Conservation (phyloP, 2,113 vertebrate genomes). For the Hyperopisus bebe region DNA sequence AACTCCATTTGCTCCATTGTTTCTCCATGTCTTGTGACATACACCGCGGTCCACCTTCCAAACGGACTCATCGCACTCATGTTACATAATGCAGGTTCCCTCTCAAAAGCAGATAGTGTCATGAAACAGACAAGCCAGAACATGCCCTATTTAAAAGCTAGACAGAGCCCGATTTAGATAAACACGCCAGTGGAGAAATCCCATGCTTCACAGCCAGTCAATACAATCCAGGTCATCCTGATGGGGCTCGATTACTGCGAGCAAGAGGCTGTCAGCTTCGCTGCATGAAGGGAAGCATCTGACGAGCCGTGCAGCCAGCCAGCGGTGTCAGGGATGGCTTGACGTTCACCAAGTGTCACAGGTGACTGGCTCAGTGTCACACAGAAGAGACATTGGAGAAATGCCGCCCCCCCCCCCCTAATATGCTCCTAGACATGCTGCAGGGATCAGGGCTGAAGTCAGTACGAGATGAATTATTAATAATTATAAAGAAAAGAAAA, state of each 20-base stretch:
- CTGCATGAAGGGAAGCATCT: not conserved
- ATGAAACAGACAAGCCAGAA: not conserved
- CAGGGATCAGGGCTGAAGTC: not conserved
- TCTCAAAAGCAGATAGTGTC: not conserved
- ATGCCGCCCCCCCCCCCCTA: not conserved
- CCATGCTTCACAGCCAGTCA: not conserved
- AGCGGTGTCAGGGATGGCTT: not conserved
- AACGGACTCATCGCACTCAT: not conserved
- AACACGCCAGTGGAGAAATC: not conserved
- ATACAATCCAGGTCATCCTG: not conserved
- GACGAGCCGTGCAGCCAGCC: not conserved
- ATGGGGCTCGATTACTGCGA: not conserved
- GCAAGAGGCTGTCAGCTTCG: not conserved
- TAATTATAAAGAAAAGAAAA: not conserved
- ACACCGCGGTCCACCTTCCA: not conserved
- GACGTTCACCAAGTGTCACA: not conserved
- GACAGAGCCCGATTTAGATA: not conserved
- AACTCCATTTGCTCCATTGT: not conserved
- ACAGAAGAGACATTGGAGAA: not conserved
- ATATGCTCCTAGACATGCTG: not conserved
- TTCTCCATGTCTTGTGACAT: not conserved
- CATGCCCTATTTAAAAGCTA: not conserved
- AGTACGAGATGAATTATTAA: not conserved
- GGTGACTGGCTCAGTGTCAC: not conserved
- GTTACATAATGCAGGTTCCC: not conserved